phyloP scores from a whole-genome alignment of 2,113 vertebrate genomes.

The Plecturocebus donacophilus region DNA sequence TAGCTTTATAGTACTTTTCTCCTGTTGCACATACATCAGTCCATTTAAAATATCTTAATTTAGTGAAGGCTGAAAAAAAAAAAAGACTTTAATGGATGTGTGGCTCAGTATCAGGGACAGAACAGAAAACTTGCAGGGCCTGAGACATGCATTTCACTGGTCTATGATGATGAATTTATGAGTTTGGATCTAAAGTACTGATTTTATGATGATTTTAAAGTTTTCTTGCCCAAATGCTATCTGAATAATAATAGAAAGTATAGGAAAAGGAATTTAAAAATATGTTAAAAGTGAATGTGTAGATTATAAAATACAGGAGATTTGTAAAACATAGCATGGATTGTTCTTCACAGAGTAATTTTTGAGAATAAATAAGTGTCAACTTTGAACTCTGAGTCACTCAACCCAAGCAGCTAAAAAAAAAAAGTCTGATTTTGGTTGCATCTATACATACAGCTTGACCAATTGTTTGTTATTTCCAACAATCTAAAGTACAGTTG shows the following conservation, averaged over 20 bases:
- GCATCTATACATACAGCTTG: background rate
- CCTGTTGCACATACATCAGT: background rate
- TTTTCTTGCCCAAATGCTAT: background rate
- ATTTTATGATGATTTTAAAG: slow-evolving; percentile 3
- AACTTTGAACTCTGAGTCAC: background rate
- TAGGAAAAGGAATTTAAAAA: background rate
- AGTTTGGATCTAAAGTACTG: background rate
- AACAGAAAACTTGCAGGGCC: background rate
- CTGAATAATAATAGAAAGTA: background rate
- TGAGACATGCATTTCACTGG: background rate
- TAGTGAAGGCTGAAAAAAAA: background rate
- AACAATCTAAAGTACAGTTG: background rate
- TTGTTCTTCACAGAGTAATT: background rate
- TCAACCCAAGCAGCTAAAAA: background rate
- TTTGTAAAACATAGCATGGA: background rate
- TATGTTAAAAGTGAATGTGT: background rate
- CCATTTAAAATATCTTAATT: background rate
- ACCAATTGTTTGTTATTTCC: slow-evolving; percentile 1
- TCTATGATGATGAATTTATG: background rate
- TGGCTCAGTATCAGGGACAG: background rate
- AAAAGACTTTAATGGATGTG: background rate
- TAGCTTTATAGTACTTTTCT: slow-evolving; percentile 9
- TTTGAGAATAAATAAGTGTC: background rate
- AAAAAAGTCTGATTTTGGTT: background rate
- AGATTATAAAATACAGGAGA: background rate